These are phyloP conservation scores for Stenopsyche tienmushanensis DNA, from an alignment of 1,140 invertebrate genomes.

Conservation along the genomic window DNA sequence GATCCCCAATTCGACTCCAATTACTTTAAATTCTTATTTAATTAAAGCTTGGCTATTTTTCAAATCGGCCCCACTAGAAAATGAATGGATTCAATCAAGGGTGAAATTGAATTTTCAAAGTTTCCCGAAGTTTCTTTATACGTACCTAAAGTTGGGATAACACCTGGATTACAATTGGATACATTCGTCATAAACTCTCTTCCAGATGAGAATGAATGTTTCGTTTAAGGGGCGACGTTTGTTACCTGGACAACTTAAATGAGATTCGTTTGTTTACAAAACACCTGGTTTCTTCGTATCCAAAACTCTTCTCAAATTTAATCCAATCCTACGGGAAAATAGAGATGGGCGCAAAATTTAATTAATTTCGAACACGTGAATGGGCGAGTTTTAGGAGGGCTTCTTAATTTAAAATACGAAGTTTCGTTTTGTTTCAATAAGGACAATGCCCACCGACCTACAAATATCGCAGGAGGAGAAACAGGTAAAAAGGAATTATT, in stretches of 20 bases:
- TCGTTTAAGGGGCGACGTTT: neutral
- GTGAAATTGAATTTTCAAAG: too few species aligned
- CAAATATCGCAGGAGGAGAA: too few species aligned
- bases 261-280: conserved; percentile 14
- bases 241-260: conserved; percentile 22
- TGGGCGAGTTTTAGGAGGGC: neutral
- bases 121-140: too few species aligned
- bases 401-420: neutral
- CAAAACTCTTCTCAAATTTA: conserved; percentile 2
- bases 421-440: neutral
- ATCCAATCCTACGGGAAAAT: conserved; percentile 11
- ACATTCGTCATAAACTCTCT: too few species aligned
- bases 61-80: too few species aligned
- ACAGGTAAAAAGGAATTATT: too few species aligned
- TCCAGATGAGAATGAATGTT: too few species aligned
- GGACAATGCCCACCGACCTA: neutral
- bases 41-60: too few species aligned
- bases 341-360: conserved; percentile 4
- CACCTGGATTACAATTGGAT: conserved; percentile 14
- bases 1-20: too few species aligned
- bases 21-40: too few species aligned
- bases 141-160: too few species aligned
- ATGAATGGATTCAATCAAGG: too few species aligned
- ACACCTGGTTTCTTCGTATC: conserved; percentile 2
- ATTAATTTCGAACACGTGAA: conserved; percentile 9